Conservation (phyloP, 1,140 invertebrate genomes). For the Phymastichus coffea region DNA sequence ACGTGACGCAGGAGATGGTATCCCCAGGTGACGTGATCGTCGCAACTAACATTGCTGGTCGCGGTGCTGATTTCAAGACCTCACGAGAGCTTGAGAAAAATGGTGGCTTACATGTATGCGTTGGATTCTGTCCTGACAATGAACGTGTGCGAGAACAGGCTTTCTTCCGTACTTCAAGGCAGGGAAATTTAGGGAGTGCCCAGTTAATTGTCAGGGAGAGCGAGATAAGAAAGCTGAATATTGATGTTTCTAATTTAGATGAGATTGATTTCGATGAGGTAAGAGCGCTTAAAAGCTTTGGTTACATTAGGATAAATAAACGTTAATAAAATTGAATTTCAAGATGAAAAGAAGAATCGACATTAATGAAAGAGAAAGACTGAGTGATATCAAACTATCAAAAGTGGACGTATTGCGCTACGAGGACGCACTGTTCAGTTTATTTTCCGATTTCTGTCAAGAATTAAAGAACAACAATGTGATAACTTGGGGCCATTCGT, state of each 20-base stretch:
- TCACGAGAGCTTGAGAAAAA: constrained; percentile 31
- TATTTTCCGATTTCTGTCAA: constrained; percentile 23
- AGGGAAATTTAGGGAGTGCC: constrained; percentile 40
- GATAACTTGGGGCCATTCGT: constrained; percentile 25
- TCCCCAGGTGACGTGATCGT: constrained; percentile 37
- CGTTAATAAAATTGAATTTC: no score
- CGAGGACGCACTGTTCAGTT: constrained; percentile 16
- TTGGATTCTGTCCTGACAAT: constrained; percentile 46
- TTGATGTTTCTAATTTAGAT: constrained; percentile 1
- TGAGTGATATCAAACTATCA: constrained; percentile 19
- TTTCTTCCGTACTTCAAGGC: constrained; percentile 44
- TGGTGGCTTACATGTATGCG: constrained; percentile 48
- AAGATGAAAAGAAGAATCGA: constrained; percentile 23
- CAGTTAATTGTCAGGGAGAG: constrained; percentile 31
- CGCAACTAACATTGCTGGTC: constrained; percentile 51
- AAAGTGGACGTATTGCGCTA: constrained; percentile 21
- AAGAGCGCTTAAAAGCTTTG: no score
- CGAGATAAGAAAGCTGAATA: constrained; percentile 8
- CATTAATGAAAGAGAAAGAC: constrained; percentile 10
- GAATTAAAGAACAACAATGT: constrained; percentile 23
- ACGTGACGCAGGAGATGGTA: constrained; percentile 18
- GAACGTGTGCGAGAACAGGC: constrained; percentile 47
- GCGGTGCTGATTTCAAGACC: constrained; percentile 50
- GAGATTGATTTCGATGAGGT: constrained; percentile 22
- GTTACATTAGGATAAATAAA: no score